Evolutionary conservation across 2,888 invertebrate genomes (phyloP), one percentile per base, ranked within the genome.

Genomic region (Salticus scenicus): DNA sequence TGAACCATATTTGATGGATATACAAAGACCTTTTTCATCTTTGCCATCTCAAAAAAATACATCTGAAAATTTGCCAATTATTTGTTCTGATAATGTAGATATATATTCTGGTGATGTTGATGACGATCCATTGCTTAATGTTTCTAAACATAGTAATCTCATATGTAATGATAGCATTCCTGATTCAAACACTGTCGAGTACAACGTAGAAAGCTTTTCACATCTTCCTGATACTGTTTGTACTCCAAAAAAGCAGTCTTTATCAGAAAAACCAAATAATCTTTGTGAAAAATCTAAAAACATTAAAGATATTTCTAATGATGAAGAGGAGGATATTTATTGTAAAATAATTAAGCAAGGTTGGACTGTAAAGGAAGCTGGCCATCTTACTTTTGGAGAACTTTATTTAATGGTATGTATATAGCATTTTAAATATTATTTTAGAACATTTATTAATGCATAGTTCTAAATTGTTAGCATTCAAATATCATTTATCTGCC

Each of bases 351-450:
- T 94, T 20, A 91, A 92, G 87, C 92, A 92, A 84, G 97, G 97
- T 0, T 98, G 97, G 97, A 96, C 95, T 75, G 90, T 93, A 10
- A 92, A 93, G 20, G 95, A 95, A 90, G 94, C 95, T 0, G 95
- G 95, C 8, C 94, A 95, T 41, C 93, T 97, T 63, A 96, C 96
- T 4, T 93, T 98, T 37, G 97, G 97, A 0, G 97, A 98, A 92
- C 92, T 98, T 79, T 97, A 97, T 92, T 93, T 98, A 71, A 96
- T 97, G 94, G 95, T 96, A 90, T 37, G 37, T 37, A 37, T 37
- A 33, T 33, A 28, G 12, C 27, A 41, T 28, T 67, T 31, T 67
- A n/a, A 7, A 10, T 10, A 37, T 37, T 10, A 10, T 7, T 10
- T 37, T 37, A 37, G 7, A 7, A 10, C 10, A 37, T 7, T 37